Base-by-base conservation (phyloP, 1,140 invertebrate genomes). In the Caenorhabditis latens region DNA sequence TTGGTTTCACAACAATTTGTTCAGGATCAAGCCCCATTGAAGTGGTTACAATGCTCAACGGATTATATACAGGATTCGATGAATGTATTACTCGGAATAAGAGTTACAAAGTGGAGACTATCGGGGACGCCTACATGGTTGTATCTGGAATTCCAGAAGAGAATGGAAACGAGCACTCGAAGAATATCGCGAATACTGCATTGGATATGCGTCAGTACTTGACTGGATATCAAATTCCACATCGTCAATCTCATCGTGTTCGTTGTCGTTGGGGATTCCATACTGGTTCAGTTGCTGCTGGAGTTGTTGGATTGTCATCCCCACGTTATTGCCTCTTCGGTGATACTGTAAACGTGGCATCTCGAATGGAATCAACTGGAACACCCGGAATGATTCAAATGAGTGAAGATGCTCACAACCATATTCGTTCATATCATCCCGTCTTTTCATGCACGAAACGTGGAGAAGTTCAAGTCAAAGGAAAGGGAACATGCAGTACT, bases 301-400 rank as follows among this genome's bases (percentile, higher is more conserved):
- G 92, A n/a, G 93, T 93, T 42, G 93, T 93, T 19, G 93, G 93
- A 14, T 71, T 92, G 16, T 93, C 91, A 32, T 93, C 93, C 90
- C 93, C 93, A 1, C 65, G 93, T n/a, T 93, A 94, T 88, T 94
- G 93, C 90, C 87, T 93, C 11, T 98, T 98, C 93, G 97, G 96
- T 0, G 96, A 98, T 93, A 97, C 96, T 1, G 96, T 97, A 0
- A 97, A 98, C 92, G 97, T 96, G 13, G 96, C 97, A 0, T 96
- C 95, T 0, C 94, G 96, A 89, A 97, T 98, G 96, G 96, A 98
- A 93, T 94, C 93, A 32, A 94, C 90, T 48, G 91, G 91, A 21
- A 32, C 87, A 46, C 88, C 92, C 19, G 91, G 90, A 84, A 88
- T 89, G 86, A 92, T 92, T 63, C 91, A 92, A 90, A 89, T 92